These are phyloP conservation scores for Noctua janthina DNA, from an alignment of 2,888 invertebrate species.

Conservation along the genomic window DNA sequence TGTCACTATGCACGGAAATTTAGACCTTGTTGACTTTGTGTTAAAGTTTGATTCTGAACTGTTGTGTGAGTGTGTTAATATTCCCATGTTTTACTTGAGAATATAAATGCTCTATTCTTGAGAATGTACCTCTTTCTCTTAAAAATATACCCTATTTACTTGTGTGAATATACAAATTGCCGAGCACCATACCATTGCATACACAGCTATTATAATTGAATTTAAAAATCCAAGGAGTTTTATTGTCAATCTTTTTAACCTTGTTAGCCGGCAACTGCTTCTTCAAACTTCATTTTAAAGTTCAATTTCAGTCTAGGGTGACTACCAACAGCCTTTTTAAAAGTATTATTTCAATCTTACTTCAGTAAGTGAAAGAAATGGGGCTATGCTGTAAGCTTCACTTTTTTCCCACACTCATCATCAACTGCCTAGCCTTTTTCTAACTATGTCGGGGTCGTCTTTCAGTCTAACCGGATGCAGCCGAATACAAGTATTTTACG, in stretches of 20 bases:
- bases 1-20: slow-evolving; percentile 51
- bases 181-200: neutral
- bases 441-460: neutral
- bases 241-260: neutral
- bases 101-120: neutral
- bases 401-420: neutral
- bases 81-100: slow-evolving; percentile 4
- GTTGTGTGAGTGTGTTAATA: slow-evolving; percentile 43
- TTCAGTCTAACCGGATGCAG: neutral
- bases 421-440: neutral
- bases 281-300: neutral
- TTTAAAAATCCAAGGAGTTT: neutral
- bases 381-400: no score
- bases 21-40: slow-evolving; percentile 39
- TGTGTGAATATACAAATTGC: neutral
- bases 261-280: neutral
- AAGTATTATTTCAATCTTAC: neutral
- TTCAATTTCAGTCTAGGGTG: neutral
- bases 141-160: neutral
- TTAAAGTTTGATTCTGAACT: slow-evolving; percentile 9
- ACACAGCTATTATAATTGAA: neutral
- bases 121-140: slow-evolving; percentile 3
- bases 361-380: neutral
- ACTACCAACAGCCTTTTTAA: neutral
- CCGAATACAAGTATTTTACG: neutral